Conservation (phyloP, 2,797 vertebrate genomes). For the Pangasius djambal region DNA sequence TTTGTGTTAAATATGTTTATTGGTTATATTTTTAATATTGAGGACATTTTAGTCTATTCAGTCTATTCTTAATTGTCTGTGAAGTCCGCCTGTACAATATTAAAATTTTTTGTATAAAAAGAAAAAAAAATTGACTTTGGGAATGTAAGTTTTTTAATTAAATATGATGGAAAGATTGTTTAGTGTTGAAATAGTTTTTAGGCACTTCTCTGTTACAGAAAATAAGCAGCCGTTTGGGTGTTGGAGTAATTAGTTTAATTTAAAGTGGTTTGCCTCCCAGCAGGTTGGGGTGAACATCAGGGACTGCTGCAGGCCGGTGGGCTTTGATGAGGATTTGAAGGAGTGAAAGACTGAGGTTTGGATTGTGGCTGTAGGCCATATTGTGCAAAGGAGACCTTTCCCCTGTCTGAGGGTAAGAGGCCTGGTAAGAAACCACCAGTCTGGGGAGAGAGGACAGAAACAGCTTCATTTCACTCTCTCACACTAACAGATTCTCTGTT, state of each 20-base stretch:
- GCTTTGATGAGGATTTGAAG: conserved; percentile 30
- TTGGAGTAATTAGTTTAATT: conserved; percentile 76
- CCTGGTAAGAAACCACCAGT: not conserved
- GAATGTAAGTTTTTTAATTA: conserved; percentile 46
- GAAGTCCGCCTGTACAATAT: not conserved
- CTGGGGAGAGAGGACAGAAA: not conserved
- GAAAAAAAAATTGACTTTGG: conserved; percentile 12
- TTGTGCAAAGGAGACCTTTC: conserved; percentile 19
- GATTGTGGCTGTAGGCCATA: conserved; percentile 49
- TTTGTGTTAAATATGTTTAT: not conserved
- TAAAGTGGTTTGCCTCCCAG: conserved; percentile 71
- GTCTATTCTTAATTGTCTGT: not conserved
- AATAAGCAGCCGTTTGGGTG: conserved; percentile 50
- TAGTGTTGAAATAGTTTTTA: conserved; percentile 46
- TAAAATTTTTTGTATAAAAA: conserved; percentile 13
- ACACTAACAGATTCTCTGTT: not conserved
- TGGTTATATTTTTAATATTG: not conserved
- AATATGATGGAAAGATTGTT: conserved; percentile 41
- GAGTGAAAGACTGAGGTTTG: conserved; percentile 22
- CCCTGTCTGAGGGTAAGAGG: conserved; percentile 18
- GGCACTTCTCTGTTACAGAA: conserved; percentile 41
- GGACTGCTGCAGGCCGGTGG: conserved; percentile 69
- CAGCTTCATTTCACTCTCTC: not conserved
- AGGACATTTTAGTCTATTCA: not conserved
- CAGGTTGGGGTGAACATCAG: conserved; percentile 71